Conservation (phyloP, 2,888 invertebrate genomes). For the Drosophila pegasa region DNA sequence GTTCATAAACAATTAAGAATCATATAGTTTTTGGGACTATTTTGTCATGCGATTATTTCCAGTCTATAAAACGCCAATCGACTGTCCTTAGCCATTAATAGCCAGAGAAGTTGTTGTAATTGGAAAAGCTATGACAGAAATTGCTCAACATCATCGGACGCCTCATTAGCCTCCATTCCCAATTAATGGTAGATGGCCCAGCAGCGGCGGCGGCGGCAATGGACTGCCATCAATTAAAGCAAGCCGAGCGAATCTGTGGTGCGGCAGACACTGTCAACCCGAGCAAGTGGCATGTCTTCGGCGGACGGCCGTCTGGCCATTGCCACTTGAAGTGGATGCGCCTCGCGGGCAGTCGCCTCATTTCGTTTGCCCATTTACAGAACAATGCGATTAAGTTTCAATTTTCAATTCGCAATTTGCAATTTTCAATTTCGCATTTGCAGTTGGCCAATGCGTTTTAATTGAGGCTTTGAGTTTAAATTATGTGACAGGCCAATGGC, state of each 20-base stretch:
- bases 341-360: slow-evolving; percentile 40
- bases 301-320: slow-evolving; percentile 44
- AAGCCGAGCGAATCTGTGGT: slow-evolving; percentile 49
- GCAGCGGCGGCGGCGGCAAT: slow-evolving; percentile 47
- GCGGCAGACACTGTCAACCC: slow-evolving; percentile 24
- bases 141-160: slow-evolving; percentile 43
- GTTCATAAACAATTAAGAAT: slow-evolving; percentile 9
- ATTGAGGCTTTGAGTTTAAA: slow-evolving; percentile 61
- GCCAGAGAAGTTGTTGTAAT: slow-evolving; percentile 27
- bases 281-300: slow-evolving; percentile 34
- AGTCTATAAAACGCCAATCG: slow-evolving; percentile 26
- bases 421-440: slow-evolving; percentile 36
- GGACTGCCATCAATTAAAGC: slow-evolving; percentile 63
- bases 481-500: slow-evolving; percentile 57
- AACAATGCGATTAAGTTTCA: slow-evolving; percentile 72
- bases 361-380: slow-evolving; percentile 37
- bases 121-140: slow-evolving; percentile 36
- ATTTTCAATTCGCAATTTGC: slow-evolving; percentile 51
- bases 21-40: neutral
- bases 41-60: slow-evolving; percentile 20
- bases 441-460: slow-evolving; percentile 56
- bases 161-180: slow-evolving; percentile 56
- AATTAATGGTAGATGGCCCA: slow-evolving; percentile 48
- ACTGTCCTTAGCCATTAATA: slow-evolving; percentile 41
- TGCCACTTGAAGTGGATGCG: slow-evolving; percentile 30